A percentile compares a stretch with the other conserved stretches of the same genome.
Conservation (phyloP, 2,888 invertebrate species). For the Cremastinae sp. region DNA sequence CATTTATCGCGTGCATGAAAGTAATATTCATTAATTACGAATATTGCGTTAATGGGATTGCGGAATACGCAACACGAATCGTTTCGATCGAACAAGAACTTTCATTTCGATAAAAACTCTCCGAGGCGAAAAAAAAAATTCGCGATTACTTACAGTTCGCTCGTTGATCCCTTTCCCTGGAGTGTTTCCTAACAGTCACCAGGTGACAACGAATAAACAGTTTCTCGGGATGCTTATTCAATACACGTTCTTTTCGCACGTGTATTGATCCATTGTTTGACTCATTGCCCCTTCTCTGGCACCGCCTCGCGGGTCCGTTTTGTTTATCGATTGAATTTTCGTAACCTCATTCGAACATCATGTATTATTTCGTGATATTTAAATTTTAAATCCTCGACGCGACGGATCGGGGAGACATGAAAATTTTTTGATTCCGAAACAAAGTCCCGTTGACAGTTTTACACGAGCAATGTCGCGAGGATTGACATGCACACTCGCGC, state of each 20-base stretch:
- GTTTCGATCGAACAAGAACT: too few relatives aligned
- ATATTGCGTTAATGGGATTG: too few relatives aligned
- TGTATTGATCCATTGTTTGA: conserved; percentile 77
- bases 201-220: conserved; percentile 49
- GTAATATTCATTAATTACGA: neutral
- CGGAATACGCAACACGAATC: too few relatives aligned
- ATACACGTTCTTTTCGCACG: conserved; percentile 48
- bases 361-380: neutral
- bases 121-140: conserved; percentile 2
- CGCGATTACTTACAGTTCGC: conserved; percentile 26
- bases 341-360: conserved; percentile 42
- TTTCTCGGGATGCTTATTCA: conserved; percentile 42
- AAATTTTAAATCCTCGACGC: neutral
- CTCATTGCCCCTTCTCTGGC: conserved; percentile 44
- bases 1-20: too few relatives aligned
- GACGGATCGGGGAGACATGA: neutral
- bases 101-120: neutral
- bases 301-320: conserved; percentile 20
- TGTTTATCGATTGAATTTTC: conserved; percentile 50
- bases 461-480: too few relatives aligned
- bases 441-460: too few relatives aligned
- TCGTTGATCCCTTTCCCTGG: neutral
- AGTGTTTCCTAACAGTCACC: conserved; percentile 16
- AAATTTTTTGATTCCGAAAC: conserved; percentile 1
- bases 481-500: too few relatives aligned